Evolutionary conservation across 2,797 vertebrate genomes (phyloP).

Genomic region (Helicolenus hilgendorfi): DNA sequence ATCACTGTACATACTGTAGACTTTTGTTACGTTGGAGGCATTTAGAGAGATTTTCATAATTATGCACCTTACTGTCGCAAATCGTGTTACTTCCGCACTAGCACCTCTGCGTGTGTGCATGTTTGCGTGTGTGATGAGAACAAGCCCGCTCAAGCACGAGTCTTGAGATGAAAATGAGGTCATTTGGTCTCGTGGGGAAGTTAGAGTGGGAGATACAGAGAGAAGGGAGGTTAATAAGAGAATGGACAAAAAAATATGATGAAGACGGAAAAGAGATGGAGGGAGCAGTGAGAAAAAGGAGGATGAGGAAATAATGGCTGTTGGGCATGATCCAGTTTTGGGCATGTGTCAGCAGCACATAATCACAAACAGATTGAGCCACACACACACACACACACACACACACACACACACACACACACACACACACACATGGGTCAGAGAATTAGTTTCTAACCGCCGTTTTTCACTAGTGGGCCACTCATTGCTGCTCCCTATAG

Average conservation of each 20-base stretch:
- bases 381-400: background rate
- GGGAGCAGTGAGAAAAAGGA: background rate
- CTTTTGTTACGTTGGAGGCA: background rate
- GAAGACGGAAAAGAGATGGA: background rate
- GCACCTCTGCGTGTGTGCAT: background rate
- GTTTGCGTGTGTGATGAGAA: slow-evolving; percentile 25
- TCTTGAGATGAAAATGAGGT: slow-evolving; percentile 62
- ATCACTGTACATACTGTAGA: background rate
- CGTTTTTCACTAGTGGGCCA: background rate
- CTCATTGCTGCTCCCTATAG: slow-evolving; percentile 6
- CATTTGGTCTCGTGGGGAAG: slow-evolving; percentile 65
- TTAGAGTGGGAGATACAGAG: slow-evolving; percentile 45
- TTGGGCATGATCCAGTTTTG: slow-evolving; percentile 17
- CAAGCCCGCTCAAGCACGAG: slow-evolving; percentile 31
- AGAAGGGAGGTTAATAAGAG: slow-evolving; percentile 36
- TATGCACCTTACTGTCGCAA: background rate
- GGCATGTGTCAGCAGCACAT: background rate
- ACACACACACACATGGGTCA: background rate
- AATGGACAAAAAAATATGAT: slow-evolving; percentile 25
- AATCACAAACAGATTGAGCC: slow-evolving; percentile 20
- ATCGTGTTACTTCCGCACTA: background rate
- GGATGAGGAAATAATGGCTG: slow-evolving; percentile 9
- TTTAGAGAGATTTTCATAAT: background rate
- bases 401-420: background rate
- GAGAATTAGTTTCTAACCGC: background rate